Evolutionary conservation across 2,113 vertebrate species (phyloP), one percentile per base, ranked within the genome.

Genomic region (Agelaius phoeniceus): DNA sequence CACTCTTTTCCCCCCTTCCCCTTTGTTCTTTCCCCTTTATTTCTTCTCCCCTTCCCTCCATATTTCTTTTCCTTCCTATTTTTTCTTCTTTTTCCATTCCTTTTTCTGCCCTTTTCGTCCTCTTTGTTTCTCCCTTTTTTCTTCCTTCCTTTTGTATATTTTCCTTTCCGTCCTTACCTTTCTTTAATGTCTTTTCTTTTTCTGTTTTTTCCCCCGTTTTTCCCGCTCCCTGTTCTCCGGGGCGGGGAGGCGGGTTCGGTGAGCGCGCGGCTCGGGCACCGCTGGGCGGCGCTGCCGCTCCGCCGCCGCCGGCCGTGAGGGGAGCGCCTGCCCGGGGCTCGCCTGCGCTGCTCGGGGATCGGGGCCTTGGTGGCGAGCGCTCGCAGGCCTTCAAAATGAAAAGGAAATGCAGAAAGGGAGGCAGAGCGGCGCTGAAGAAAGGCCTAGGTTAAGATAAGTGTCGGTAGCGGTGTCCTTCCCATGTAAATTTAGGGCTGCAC

Each of bases 261-360:
- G 51, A 1, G 9, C 11, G 66, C 35, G 10, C 10, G 17, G 41
- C 39, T 31, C 18, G 3, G 41, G 11, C 9, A 2, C 93, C 85
- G 67, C 85, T 73, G 63, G 89, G 91, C 26, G 93, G 93, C 88
- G 37, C 84, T 95, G 83, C 43, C 11, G 93, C 82, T 77, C 91
- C 81, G 73, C 51, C 12, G 26, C 91, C 81, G 73, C 51, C 12
- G 26, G 21, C 58, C 68, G 63, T 6, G 61, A 2, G 33, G 51
- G 19, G 4, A 39, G 49, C 65, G 46, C 48, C 39, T 18, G 4
- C 12, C 0, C 3, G 16, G 31, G 2, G 4, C 4, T 21, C 11
- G 15, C 13, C 8, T 8, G 7, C 0, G n/a, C n/a, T 6, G 17
- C 46, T 18, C n/a, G 77, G 44, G 20, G 10, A 4, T 0, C 0